phyloP scores from a whole-genome alignment of 2,888 invertebrate species.

The Thymelicus acteon region DNA sequence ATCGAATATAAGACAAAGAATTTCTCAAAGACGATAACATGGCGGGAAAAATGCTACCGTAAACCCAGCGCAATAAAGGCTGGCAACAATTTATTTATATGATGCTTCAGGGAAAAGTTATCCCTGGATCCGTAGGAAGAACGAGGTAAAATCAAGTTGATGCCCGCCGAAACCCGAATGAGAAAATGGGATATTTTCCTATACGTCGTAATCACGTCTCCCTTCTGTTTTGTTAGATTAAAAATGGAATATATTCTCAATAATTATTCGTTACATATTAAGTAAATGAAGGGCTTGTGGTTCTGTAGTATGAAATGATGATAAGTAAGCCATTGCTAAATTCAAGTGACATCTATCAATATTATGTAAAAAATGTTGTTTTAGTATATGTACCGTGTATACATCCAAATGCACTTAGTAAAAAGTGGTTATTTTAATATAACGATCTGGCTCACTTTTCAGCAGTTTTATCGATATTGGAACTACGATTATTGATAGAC shows the following conservation, averaged over 20 bases:
- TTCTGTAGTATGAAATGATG: neutral
- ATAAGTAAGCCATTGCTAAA: no score
- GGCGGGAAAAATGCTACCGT: slow-evolving; percentile 74
- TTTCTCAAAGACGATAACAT: slow-evolving; percentile 75
- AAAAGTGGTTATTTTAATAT: no score
- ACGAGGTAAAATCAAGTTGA: slow-evolving; percentile 80
- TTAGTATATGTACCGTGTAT: no score
- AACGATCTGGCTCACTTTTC: no score
- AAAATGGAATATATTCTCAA: slow-evolving; percentile 41
- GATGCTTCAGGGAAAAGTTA: slow-evolving; percentile 82
- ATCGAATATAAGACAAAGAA: slow-evolving; percentile 67
- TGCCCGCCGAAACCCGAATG: slow-evolving; percentile 67
- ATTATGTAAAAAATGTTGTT: no score
- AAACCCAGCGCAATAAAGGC: slow-evolving; percentile 80
- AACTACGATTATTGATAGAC: no score
- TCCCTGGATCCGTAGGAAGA: slow-evolving; percentile 68
- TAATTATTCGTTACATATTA: slow-evolving; percentile 2
- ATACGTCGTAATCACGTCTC: slow-evolving; percentile 50
- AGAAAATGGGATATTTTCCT: slow-evolving; percentile 66
- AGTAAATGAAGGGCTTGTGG: neutral
- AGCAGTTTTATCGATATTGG: no score
- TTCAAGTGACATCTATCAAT: no score
- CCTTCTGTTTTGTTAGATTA: slow-evolving; percentile 55
- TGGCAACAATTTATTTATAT: slow-evolving; percentile 84
- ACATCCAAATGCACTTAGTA: no score